Conservation (phyloP, 2,797 vertebrate genomes). For the Rhabdophis nuchalis region DNA sequence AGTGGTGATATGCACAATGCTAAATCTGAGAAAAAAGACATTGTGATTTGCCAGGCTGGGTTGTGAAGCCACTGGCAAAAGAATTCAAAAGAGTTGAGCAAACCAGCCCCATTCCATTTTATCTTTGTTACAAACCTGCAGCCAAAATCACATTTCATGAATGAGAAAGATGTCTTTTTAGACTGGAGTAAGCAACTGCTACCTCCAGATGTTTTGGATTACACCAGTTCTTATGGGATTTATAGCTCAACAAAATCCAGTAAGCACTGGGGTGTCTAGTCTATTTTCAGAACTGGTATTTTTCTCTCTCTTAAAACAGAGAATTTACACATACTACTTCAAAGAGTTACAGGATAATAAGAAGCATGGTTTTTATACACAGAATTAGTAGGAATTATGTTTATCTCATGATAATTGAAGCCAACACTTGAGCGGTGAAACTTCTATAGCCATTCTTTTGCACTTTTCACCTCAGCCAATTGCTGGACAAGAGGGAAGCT, state of each 20-base stretch:
- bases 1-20: conserved; percentile 7
- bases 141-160: background rate
- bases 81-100: background rate
- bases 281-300: background rate
- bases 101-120: background rate
- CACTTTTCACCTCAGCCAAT: conserved; percentile 12
- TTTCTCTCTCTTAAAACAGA: background rate
- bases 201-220: background rate
- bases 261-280: background rate
- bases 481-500: background rate
- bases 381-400: background rate
- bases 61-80: background rate
- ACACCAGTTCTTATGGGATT: background rate
- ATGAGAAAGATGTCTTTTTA: background rate
- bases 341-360: background rate
- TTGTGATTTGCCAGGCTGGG: background rate
- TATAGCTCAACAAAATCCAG: background rate
- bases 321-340: background rate
- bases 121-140: background rate
- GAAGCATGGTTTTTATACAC: background rate
- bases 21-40: background rate
- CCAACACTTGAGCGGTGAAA: background rate
- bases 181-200: background rate
- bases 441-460: background rate
- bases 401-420: conserved; percentile 5